Base-by-base conservation (phyloP, 2,797 vertebrate genomes). In the Anabacerthia variegaticeps region DNA sequence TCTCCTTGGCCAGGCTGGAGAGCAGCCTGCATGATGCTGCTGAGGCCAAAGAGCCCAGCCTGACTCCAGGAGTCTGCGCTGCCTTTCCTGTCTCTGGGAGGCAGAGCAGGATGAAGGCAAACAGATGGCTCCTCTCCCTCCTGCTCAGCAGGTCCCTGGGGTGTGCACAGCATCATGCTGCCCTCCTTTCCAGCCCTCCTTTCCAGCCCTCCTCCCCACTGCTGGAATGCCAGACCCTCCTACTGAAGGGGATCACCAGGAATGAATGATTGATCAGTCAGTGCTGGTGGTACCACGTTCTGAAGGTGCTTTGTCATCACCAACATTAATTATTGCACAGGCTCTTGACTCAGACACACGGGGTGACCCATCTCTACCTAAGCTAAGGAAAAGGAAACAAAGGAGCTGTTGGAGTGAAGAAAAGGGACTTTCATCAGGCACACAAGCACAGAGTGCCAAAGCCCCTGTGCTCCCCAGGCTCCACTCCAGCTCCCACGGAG, bases 141-240 rank as follows among this genome's bases (percentile, higher is more conserved):
- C 2, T 30, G 48, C 48, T 74, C 63, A 51, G 44, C 52, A 86
- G 76, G 71, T 65, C 56, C 77, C 32, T 18, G 22, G 69, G 6
- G 37, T 2, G 28, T 14, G 43, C 1, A 1, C 32, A 73, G 59
- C 26, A 48, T 36, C 5, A 14, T 7, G 0, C 9, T 16, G 23
- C 46, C 28, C n/a, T 58, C 59, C 59, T 49, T 34, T 9, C 34
- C 11, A 71, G 36, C 32, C 37, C 74, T 48, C 16, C 34, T 41
- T 36, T 36, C 36, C 36, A 36, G 36, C 32, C 37, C 74, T 48
- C 16, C 34, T 41, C 16, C 37, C 66, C 54, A 12, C n/a, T 20
- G 54, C 37, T 48, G 72, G 26, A 58, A 83, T 4, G 10, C 67
- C 44, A 19, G 16, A 3, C 24, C 39, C 36, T 28, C 56, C 79